A percentile compares a stretch with the other conserved stretches of the same genome.
These are phyloP conservation scores for Platypus cylindrus DNA, from an alignment of 2,888 invertebrate genomes.

Conservation along the genomic window DNA sequence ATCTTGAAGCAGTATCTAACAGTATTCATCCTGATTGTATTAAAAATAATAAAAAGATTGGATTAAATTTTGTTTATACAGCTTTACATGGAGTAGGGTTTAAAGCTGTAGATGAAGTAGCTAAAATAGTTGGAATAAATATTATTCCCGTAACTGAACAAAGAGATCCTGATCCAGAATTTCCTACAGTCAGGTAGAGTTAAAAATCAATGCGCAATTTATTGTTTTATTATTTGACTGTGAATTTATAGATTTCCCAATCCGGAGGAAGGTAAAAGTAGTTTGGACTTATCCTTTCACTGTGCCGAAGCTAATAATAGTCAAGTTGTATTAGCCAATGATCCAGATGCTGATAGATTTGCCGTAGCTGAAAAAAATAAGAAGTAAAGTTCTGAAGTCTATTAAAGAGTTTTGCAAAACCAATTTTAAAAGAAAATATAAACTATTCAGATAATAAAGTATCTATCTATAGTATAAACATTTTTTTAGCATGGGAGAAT, in stretches of 20 bases:
- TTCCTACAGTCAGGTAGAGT: constrained; percentile 72
- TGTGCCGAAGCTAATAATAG: constrained; percentile 62
- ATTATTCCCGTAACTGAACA: constrained; percentile 60
- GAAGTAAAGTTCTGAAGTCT: constrained; percentile 36
- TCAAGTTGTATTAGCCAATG: constrained; percentile 82
- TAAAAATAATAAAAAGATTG: constrained; percentile 44
- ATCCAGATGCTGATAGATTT: constrained; percentile 95
- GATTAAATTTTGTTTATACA: constrained; percentile 64
- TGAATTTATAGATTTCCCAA: constrained; percentile 64
- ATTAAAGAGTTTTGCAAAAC: not conserved
- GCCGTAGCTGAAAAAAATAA: constrained; percentile 78
- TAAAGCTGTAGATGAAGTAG: constrained; percentile 59
- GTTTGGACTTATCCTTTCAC: constrained; percentile 47
- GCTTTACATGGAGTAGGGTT: constrained; percentile 98
- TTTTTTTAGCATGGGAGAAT: constrained; percentile 43
- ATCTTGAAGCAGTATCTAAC: constrained; percentile 44
- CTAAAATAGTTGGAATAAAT: constrained; percentile 60
- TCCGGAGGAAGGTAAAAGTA: constrained; percentile 84
- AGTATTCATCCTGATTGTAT: constrained; percentile 40
- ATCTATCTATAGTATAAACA: not conserved
- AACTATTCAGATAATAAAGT: not conserved
- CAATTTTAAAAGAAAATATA: not conserved
- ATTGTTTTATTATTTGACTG: too few relatives aligned
- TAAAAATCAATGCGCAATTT: not conserved
- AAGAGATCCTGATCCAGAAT: constrained; percentile 86